Percentiles rank a stretch among this genome's conserved stretches.
Conservation (phyloP, 2,113 vertebrate genomes). For the Thamnaconus septentrionalis region DNA sequence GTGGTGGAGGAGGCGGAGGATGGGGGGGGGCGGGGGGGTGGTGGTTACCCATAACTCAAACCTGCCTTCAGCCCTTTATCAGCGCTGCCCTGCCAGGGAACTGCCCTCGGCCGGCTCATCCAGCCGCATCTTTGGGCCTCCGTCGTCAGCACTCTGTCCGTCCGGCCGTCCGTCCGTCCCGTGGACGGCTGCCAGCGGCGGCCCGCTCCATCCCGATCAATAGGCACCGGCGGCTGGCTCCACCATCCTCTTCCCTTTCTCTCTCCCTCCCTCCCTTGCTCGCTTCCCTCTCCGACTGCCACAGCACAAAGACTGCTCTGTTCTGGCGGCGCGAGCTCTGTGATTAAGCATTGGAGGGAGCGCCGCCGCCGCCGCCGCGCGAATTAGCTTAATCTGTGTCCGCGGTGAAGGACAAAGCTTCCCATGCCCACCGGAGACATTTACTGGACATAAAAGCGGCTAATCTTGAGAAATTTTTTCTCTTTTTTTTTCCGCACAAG, state of each 20-base stretch:
- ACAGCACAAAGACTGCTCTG: slow-evolving; percentile 61
- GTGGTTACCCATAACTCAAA: slow-evolving; percentile 49
- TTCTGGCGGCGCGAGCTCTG: slow-evolving; percentile 66
- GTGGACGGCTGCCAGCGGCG: slow-evolving; percentile 66
- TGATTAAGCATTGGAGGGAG: slow-evolving; percentile 69
- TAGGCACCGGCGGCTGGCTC: slow-evolving; percentile 67
- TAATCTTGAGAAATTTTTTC: slow-evolving; percentile 66
- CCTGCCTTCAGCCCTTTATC: slow-evolving; percentile 45
- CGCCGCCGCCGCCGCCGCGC: slow-evolving; percentile 50
- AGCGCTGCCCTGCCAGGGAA: slow-evolving; percentile 40
- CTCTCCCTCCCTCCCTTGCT: slow-evolving; percentile 22
- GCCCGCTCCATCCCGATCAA: slow-evolving; percentile 55
- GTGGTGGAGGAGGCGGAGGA: too few relatives aligned
- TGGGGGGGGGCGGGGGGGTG: slow-evolving; percentile 9
- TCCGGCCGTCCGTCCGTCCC: slow-evolving; percentile 22
- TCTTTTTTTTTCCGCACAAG: slow-evolving; percentile 19
- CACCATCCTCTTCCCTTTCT: slow-evolving; percentile 51
- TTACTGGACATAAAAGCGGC: slow-evolving; percentile 62
- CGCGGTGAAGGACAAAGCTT: slow-evolving; percentile 67
- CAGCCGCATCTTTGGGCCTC: slow-evolving; percentile 57
- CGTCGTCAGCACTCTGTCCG: slow-evolving; percentile 68
- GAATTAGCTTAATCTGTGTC: slow-evolving; percentile 75
- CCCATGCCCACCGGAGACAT: slow-evolving; percentile 64
- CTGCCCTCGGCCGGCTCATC: slow-evolving; percentile 52
- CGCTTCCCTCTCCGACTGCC: slow-evolving; percentile 8